phyloP scores from a whole-genome alignment of 2,113 vertebrate species.

The Epinephelus cyanopodus region DNA sequence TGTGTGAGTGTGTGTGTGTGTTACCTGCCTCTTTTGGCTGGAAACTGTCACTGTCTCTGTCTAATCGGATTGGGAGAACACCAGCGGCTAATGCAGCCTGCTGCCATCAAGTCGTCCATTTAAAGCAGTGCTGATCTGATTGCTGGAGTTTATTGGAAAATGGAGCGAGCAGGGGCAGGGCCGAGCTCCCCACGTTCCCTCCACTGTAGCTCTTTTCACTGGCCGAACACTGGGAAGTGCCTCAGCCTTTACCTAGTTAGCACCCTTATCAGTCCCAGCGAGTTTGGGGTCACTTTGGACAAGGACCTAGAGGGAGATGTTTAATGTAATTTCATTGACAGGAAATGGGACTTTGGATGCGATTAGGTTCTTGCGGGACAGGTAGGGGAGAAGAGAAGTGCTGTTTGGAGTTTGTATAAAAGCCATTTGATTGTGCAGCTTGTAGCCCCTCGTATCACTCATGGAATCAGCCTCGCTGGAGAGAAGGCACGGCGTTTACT shows the following conservation, averaged over 20 bases:
- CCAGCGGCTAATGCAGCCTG: constrained; percentile 86
- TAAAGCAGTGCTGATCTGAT: constrained; percentile 89
- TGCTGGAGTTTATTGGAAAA: constrained; percentile 88
- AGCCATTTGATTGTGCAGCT: constrained; percentile 62
- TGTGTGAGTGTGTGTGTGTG: constrained; percentile 76
- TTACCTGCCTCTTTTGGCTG: constrained; percentile 91
- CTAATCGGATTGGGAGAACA: constrained; percentile 92
- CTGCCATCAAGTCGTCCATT: constrained; percentile 87
- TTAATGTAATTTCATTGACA: constrained; percentile 85
- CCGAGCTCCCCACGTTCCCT: constrained; percentile 49
- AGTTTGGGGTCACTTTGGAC: constrained; percentile 83
- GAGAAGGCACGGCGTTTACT: neutral
- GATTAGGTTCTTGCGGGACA: constrained; percentile 77
- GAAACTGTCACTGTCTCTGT: constrained; percentile 89
- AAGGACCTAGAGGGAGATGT: constrained; percentile 80
- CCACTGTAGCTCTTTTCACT: constrained; percentile 61
- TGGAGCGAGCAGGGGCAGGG: constrained; percentile 76
- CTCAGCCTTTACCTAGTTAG: constrained; percentile 84
- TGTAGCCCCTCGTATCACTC: constrained; percentile 31
- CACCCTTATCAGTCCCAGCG: constrained; percentile 82
- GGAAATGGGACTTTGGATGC: constrained; percentile 82
- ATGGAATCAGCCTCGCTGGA: constrained; percentile 34
- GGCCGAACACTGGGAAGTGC: constrained; percentile 75
- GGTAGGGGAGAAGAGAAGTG: constrained; percentile 71
- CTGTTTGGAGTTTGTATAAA: constrained; percentile 70